A percentile compares a stretch with the other conserved stretches of the same genome.
Conservation (phyloP, 2,888 invertebrate species). For the Mesochorus sp. region DNA sequence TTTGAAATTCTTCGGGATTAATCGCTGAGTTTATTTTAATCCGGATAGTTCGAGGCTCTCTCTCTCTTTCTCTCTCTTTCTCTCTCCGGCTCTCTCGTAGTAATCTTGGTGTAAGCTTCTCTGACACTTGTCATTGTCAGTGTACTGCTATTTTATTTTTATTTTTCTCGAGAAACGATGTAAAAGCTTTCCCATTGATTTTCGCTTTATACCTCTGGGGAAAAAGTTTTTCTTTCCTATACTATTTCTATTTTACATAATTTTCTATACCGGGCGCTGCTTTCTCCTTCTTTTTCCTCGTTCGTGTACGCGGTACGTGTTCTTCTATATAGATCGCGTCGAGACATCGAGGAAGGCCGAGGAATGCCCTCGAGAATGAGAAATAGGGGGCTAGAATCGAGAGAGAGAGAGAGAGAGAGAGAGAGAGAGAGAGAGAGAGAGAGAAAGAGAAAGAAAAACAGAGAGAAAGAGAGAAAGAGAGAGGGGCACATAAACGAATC, state of each 20-base stretch:
- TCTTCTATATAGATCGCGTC: constrained; percentile 29
- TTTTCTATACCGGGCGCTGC: background rate
- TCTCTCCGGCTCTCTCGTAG: too few species aligned
- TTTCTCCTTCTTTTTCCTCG: background rate
- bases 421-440: background rate
- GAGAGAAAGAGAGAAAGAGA: background rate
- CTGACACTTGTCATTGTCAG: too few species aligned
- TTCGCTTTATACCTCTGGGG: too few species aligned
- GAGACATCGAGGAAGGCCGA: constrained; percentile 58
- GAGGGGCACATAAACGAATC: background rate
- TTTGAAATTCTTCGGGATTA: too few species aligned
- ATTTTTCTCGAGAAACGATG: background rate
- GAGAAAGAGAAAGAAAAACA: background rate
- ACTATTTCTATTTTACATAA: background rate
- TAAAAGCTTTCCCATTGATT: background rate
- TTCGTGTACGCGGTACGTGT: background rate
- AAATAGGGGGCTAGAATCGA: constrained; percentile 26
- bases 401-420: background rate
- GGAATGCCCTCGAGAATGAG: constrained; percentile 46
- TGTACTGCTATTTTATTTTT: too few species aligned
- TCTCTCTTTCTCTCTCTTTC: background rate
- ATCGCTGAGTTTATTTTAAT: too few species aligned
- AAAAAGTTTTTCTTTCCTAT: background rate
- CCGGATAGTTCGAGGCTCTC: too few species aligned
- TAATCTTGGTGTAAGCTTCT: too few species aligned